Evolutionary conservation across 2,888 invertebrate species (phyloP), one percentile per base, ranked within the genome.

Genomic region (Spisula subtruncata): DNA sequence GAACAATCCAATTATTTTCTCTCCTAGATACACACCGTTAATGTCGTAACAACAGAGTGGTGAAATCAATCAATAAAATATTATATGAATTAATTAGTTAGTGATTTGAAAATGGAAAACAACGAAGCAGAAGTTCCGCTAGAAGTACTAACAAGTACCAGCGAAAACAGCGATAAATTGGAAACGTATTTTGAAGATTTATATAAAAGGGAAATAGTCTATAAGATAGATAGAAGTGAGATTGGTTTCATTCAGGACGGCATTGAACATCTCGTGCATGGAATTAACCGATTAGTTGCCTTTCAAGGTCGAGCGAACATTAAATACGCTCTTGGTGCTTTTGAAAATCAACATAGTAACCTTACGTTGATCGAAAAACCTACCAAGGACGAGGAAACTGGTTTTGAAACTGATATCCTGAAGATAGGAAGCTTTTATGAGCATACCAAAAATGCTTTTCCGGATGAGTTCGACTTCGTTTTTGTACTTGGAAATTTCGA

Each of bases 191-290:
- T 66, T 12, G n/a, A 12, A 25, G 60, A 66, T 66, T n/a, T 66
- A 6, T 66, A 25, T 8, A n/a, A 0, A n/a, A n/a, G 25, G 12
- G 60, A 66, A 66, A n/a, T 66, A n/a, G 12, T 66, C 10, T 66
- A 66, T 66, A 66, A 66, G 25, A 66, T 66, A 66, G 60, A 66
- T 25, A 66, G 25, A 25, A n/a, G 60, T 25, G 60, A 66, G 25
- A 25, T 66, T 66, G 60, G 60, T 4, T 66, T 66, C 60, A 66
- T 66, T 66, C 60, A 66, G n/a, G 60, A 66, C n/a, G 60, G 60
- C 6, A 66, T 66, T 25, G 60, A 66, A 25, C 10, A 66, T 6
- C 20, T 66, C 12, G 60, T 66, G 0, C 20, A 66, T 8, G 60
- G 60, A n/a, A 66, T 66, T 25, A 66, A 66, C 12, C n/a, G 60